Evolutionary conservation across 2,113 vertebrate species (phyloP).

Genomic region (Polyodon spathula): DNA sequence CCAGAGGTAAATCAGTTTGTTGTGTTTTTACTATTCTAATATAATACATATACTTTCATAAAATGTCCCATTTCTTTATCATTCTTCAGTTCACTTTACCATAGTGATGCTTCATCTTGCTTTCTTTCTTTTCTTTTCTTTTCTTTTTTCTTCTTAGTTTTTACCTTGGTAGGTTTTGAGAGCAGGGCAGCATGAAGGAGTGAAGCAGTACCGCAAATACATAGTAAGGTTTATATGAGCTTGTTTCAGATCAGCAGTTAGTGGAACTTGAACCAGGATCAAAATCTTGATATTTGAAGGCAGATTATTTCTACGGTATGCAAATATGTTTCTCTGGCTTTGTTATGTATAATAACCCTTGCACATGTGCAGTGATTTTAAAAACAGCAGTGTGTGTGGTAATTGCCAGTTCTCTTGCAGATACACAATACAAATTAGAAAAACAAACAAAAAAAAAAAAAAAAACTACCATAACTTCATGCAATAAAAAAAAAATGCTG

Average conservation of each 20-base stretch:
- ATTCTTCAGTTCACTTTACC: too few species aligned
- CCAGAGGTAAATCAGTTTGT: too few species aligned
- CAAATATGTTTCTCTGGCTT: conserved; percentile 17
- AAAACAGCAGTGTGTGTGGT: conserved; percentile 7
- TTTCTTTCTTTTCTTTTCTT: background rate
- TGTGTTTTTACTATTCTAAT: too few species aligned
- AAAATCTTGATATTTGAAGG: too few species aligned
- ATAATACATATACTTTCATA: too few species aligned
- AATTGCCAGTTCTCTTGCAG: conserved; percentile 8
- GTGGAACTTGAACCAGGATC: conserved; percentile 13
- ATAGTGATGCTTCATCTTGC: too few species aligned
- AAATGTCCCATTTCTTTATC: too few species aligned
- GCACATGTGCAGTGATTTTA: conserved; percentile 10
- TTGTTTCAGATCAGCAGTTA: conserved; percentile 15
- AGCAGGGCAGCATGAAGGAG: background rate
- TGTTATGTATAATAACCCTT: conserved; percentile 9
- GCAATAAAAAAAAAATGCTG: conserved; percentile 5
- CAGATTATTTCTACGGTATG: conserved; percentile 11
- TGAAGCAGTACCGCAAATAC: background rate
- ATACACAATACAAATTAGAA: conserved; percentile 10
- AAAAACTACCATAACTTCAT: background rate
- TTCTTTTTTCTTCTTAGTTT: background rate
- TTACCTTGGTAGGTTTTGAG: background rate
- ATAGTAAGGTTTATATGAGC: conserved; percentile 17
- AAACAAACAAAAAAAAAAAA: background rate